Base-by-base conservation (phyloP, 2,888 invertebrate species). In the Drosophila neutralis region DNA sequence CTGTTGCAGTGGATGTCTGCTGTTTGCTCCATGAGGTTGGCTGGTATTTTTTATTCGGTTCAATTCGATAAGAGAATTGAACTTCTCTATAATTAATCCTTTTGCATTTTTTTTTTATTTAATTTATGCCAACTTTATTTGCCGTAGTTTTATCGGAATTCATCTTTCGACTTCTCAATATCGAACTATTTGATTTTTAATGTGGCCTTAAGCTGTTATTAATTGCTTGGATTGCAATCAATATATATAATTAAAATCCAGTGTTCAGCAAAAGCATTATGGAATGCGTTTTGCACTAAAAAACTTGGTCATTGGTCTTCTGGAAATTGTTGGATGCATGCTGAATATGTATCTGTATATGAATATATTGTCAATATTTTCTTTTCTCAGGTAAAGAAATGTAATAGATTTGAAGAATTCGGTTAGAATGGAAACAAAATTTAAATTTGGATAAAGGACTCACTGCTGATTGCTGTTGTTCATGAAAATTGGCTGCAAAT, bases 401-500 rank as follows among this genome's bases (percentile, higher is more conserved):
- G 4, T 15, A 11, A 5, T n/a, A 11, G 4, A 5, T 11, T n/a
- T 11, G 6, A 11, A 11, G 42, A 42, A 11, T 6, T 38, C n/a
- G 38, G 2, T 15, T 27, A n/a, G 27, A 36, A 36, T n/a, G 8
- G n/a, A 2, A 35, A 8, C 2, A 11, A 33, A 21, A 33, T 49
- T 49, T 49, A 11, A 15, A 15, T 24, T 40, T 38, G n/a, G 29
- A 27, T 21, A 11, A n/a, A 21, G 35, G 27, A 36, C 29, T 31
- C n/a, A 11, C 38, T 51, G 18, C 29, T 48, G 21, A 27, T 45
- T 42, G 18, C 21, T 45, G 21, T 35, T 45, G 38, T 54, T 40
- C 15, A 42, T 36, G 27, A 21, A 21, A 57, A 69, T 63, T 68
- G 66, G 31, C 68, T 53, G 33, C 58, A 53, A 33, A 42, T 48